Evolutionary conservation across 2,888 invertebrate species (phyloP).

Genomic region (Acleris laterana): DNA sequence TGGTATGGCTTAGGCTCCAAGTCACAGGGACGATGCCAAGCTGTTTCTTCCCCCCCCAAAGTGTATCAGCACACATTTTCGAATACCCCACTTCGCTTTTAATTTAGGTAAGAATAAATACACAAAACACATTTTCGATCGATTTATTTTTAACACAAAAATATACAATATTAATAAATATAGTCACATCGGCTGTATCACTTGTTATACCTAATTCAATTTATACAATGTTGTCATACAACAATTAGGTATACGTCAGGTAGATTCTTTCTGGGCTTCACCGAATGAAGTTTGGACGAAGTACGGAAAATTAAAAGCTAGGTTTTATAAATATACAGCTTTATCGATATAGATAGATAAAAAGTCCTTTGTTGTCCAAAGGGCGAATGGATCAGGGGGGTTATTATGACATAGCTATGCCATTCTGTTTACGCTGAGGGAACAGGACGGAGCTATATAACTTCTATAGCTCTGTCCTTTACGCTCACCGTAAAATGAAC

Average conservation of each 20-base stretch:
- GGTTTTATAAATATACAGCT: background rate
- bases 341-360: background rate
- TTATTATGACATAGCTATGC: too few relatives aligned
- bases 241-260: conserved; percentile 46
- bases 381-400: too few relatives aligned
- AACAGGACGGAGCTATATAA: too few relatives aligned
- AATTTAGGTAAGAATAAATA: conserved; percentile 37
- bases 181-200: conserved; percentile 78
- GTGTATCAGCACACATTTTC: background rate
- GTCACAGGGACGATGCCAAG: too few relatives aligned
- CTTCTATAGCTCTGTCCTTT: too few relatives aligned
- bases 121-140: conserved; percentile 51
- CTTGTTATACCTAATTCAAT: conserved; percentile 66
- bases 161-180: conserved; percentile 83
- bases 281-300: too few relatives aligned
- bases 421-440: too few relatives aligned
- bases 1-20: background rate
- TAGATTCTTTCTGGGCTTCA: conserved; percentile 8
- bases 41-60: too few relatives aligned
- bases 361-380: too few relatives aligned
- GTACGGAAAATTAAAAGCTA: too few relatives aligned
- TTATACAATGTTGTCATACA: conserved; percentile 77
- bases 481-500: too few relatives aligned
- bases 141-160: conserved; percentile 82
- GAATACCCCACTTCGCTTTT: background rate